Percentiles rank a stretch among this genome's conserved stretches.
phyloP scores from a whole-genome alignment of 2,797 vertebrate species.

The Lindbergichthys nudifrons region DNA sequence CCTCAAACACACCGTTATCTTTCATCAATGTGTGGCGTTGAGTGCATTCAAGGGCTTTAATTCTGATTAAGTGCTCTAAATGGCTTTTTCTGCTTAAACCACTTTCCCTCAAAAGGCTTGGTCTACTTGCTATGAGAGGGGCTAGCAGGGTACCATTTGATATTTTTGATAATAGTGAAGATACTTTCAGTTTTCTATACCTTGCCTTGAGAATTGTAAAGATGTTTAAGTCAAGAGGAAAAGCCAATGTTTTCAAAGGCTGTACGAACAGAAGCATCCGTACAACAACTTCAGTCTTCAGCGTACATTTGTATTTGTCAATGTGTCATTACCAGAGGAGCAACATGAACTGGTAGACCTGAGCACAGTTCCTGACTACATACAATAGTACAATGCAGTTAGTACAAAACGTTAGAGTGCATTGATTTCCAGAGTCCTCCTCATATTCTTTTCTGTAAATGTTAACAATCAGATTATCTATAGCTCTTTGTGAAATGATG shows the following conservation, averaged over 20 bases:
- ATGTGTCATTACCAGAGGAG: neutral
- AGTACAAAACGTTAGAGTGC: neutral
- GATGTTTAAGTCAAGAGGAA: no score
- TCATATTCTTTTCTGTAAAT: no score
- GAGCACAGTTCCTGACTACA: neutral
- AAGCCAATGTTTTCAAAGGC: no score
- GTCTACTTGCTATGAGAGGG: neutral
- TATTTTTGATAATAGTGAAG: neutral
- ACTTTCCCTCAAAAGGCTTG: conserved; percentile 17
- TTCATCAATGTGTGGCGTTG: conserved; percentile 37
- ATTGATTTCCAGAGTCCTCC: neutral
- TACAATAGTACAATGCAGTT: neutral
- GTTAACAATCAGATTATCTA: no score
- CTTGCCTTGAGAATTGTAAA: neutral
- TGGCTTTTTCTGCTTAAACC: conserved; percentile 7
- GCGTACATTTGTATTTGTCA: neutral
- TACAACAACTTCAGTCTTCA: neutral
- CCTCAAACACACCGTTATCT: conserved; percentile 25
- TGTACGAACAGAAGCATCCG: neutral
- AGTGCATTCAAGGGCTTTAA: conserved; percentile 6
- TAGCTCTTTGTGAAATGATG: no score
- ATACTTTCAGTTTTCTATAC: neutral
- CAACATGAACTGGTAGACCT: neutral
- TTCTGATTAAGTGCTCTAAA: conserved; percentile 17
- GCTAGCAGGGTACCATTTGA: neutral